Evolutionary conservation across 2,888 invertebrate genomes (phyloP), one percentile per base, ranked within the genome.

Genomic region (Pyrrhosoma nymphula): DNA sequence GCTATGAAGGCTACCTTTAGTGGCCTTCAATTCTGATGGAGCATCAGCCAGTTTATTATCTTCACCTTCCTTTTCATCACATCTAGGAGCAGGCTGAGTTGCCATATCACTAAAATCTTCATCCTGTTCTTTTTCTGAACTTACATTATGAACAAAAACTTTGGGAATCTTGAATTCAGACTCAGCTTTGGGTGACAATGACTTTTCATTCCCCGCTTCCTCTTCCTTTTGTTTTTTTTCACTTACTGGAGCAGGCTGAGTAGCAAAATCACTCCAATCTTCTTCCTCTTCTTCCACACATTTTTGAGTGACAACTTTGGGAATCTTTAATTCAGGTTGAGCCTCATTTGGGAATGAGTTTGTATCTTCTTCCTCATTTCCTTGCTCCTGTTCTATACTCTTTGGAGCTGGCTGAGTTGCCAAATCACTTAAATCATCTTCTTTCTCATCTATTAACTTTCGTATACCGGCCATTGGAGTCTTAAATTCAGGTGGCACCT

Each of bases 281-380:
- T 60, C 90, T 30, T 90, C 55, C 30, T 91, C 90, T 35, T 23
- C 35, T 20, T 6, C 35, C 14, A 82, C 35, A 47, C 47, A 47
- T 35, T 35, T 56, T 20, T 35, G 16, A 6, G 56, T 23, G 10
- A 23, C 39, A 35, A 12, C 39, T 23, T 18, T 1, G 3, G 47
- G 47, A 47, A 69, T 93, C n/a, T 47, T 26, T 16, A 69, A 69
- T 75, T n/a, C 39, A 39, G 63, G 91, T 26, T 63, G 63, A 35
- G 63, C 91, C 63, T 91, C 63, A 0, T 30, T 91, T 23, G 63
- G 91, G 63, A 91, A 69, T 60, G 91, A 69, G 6, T 63, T 91
- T 35, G 63, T 91, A 23, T 69, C 63, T 35, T 91, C 63, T 35
- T 39, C 35, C 82, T 82, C 82, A 82, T 4, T 26, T 35, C n/a